Evolutionary conservation across 1,140 invertebrate genomes (phyloP).

Genomic region (Saccostrea glomerata): DNA sequence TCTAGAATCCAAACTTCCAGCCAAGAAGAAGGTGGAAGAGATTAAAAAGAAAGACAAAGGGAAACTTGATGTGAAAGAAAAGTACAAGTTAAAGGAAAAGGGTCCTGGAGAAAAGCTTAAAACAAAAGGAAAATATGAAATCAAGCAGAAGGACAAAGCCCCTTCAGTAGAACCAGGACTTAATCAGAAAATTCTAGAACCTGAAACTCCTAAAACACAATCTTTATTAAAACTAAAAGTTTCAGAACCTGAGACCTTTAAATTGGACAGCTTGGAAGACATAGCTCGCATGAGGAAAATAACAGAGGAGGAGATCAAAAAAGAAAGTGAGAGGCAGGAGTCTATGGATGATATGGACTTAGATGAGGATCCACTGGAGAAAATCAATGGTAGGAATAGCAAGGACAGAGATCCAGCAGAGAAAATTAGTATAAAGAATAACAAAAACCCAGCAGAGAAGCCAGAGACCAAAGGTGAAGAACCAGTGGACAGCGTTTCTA

Average conservation of each 20-base stretch:
- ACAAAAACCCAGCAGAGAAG: not conserved
- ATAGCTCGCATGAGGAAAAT: slow-evolving; percentile 35
- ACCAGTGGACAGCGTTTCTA: not conserved
- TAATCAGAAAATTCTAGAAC: not conserved
- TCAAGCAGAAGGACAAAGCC: not conserved
- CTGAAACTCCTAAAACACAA: not conserved
- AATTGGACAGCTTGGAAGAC: slow-evolving; percentile 37
- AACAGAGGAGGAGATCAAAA: slow-evolving; percentile 22
- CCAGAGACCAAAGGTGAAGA: not conserved
- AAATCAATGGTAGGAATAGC: not conserved
- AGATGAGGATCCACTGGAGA: not conserved
- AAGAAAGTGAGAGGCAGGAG: slow-evolving; percentile 26
- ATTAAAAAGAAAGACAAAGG: not conserved
- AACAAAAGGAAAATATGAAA: not conserved
- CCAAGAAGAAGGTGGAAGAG: not conserved
- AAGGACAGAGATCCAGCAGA: too few relatives aligned
- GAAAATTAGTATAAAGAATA: too few relatives aligned
- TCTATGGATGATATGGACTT: slow-evolving; percentile 14
- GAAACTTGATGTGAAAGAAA: not conserved
- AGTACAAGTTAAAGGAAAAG: not conserved
- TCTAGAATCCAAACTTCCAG: slow-evolving; percentile 5
- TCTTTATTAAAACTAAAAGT: slow-evolving; percentile 26
- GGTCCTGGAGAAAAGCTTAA: not conserved
- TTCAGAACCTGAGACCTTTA: slow-evolving; percentile 2
- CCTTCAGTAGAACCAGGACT: not conserved